phyloP scores from a whole-genome alignment of 2,113 vertebrate genomes.

The Phrynocephalus versicolor region DNA sequence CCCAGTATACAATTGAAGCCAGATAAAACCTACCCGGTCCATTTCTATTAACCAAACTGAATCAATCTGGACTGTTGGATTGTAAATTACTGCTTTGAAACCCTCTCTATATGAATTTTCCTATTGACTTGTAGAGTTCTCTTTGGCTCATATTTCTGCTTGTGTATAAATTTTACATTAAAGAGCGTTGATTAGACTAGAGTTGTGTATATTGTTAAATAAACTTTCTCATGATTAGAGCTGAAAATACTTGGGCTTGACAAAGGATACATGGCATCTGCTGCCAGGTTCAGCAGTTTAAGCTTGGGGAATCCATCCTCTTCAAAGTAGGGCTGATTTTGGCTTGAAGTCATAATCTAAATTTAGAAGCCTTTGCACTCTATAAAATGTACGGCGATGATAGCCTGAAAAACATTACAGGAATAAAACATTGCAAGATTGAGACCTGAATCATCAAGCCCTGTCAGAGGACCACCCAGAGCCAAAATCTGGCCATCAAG shows the following conservation, averaged over 20 bases:
- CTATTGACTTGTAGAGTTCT: not conserved
- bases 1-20: not conserved
- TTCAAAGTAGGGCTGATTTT: slow-evolving; percentile 32
- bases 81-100: not conserved
- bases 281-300: slow-evolving; percentile 26
- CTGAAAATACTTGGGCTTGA: slow-evolving; percentile 22
- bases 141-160: not conserved
- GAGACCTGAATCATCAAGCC: not conserved
- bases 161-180: not conserved
- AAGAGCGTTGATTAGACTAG: not conserved
- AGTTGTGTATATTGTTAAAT: not conserved
- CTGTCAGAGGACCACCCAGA: not conserved
- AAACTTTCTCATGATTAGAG: not conserved
- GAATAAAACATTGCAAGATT: not conserved
- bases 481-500: not conserved
- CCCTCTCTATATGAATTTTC: not conserved
- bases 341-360: slow-evolving; percentile 38
- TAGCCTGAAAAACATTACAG: slow-evolving; percentile 19
- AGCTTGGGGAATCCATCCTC: slow-evolving; percentile 27
- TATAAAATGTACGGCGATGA: slow-evolving; percentile 2
- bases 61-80: too few species aligned
- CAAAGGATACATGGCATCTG: slow-evolving; percentile 14
- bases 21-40: not conserved
- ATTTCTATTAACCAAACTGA: not conserved
- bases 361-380: slow-evolving; percentile 28